Evolutionary conservation across 1,140 invertebrate genomes (phyloP), one percentile per base, ranked within the genome.

Genomic region (Sminthurinus signatus): DNA sequence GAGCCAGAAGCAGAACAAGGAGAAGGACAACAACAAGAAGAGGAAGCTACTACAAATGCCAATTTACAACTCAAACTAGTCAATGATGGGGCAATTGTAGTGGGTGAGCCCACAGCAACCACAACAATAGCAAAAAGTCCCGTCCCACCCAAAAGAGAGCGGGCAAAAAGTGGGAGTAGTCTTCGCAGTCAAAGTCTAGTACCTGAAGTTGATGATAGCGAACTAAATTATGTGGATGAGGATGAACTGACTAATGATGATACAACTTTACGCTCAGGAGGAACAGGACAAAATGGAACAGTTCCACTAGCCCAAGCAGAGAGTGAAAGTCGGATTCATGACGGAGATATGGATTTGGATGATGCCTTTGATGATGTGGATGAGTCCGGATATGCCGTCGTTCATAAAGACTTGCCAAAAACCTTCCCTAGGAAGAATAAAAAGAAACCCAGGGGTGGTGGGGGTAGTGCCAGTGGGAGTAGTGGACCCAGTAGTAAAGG

Each of bases 11-110:
- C n/a, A n/a, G n/a, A n/a, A n/a, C n/a, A n/a, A n/a, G n/a, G n/a
- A n/a, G 67, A 59, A 39, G 52, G 23, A 50, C 42, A 61, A 55
- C 60, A 70, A 75, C 77, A 72, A 69, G 54, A 75, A 85, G 84
- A 80, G 83, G 73, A 80, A 82, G 67, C 81, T 81, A 72, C 82
- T 83, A 75, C 79, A 81, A 64, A 80, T 80, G 66, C 82, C 84
- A 73, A 81, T 83, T 65, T 81, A 8, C 15, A 46, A 82, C 73
- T 84, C 84, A 74, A 79, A 80, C 48, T 78, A 83, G 68, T 81
- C 83, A 25, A 52, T 52, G 50, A 52, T 25, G 19, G 8, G 8
- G 15, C 8, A 8, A 17, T 39, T 17, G n/a, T 65, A n/a, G 77
- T 78, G 69, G 75, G 75, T 43, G 76, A 79, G 23, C 15, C 60